Base-by-base conservation (phyloP, 2,888 invertebrate species). In the Gymnocheta viridis region DNA sequence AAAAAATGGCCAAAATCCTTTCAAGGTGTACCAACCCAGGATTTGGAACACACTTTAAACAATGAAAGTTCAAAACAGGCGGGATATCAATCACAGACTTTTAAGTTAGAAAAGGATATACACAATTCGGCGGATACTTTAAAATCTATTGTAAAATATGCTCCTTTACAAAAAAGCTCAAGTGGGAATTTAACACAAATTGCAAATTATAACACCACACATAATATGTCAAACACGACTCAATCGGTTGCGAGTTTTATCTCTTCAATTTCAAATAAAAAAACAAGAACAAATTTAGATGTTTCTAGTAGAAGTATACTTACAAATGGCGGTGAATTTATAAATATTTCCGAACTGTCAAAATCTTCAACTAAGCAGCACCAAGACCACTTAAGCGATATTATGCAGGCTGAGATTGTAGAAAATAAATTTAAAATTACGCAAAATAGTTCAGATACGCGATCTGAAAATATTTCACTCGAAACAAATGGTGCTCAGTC, bases 1-100 rank as follows among this genome's bases (percentile, higher is more conserved):
- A 79, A 79, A 29, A 79, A 79, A 66, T 79, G 72, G 72, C 64
- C 70, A 19, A 79, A 79, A 56, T 66, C 24, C 1, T 79, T 17
- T 47, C 70, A 72, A 66, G 14, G 5, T 5, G 24, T 38, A 10
- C 7, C 41, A 6, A 14, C 5, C n/a, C 19, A 12, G 14, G 51
- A 49, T 9, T 19, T 19, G 1, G 29, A 56, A 12, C 32, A n/a
- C n/a, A n/a, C n/a, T n/a, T n/a, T n/a, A n/a, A n/a, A n/a, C n/a
- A n/a, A n/a, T n/a, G n/a, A n/a, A n/a, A n/a, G n/a, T n/a, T n/a
- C n/a, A n/a, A n/a, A n/a, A n/a, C n/a, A n/a, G 7, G 2, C 6
- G 17, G n/a, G 29, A 54, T 14, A 44, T 22, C 2, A 41, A 24
- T n/a, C n/a, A n/a, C 3, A 47, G 10, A 29, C 10, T 4, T 62